Evolutionary conservation across 2,113 vertebrate genomes (phyloP).

Genomic region (Caretta caretta): DNA sequence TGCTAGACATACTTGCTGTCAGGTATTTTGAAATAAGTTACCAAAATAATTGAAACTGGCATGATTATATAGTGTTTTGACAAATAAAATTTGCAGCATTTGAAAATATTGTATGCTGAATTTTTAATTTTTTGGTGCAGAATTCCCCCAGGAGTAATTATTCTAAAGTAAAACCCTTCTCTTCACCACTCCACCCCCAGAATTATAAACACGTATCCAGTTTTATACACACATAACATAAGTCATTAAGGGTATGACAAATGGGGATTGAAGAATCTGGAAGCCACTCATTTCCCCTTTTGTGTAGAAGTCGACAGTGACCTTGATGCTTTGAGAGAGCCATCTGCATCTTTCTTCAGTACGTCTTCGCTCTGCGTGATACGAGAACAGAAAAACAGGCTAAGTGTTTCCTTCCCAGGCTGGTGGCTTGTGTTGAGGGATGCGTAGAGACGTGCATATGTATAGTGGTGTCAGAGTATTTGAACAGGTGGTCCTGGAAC

Average conservation of each 20-base stretch:
- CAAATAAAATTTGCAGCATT: too few species aligned
- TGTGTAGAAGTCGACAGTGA: not conserved
- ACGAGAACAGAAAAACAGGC: not conserved
- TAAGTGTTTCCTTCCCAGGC: not conserved
- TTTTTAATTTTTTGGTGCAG: too few species aligned
- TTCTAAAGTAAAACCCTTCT: slow-evolving; percentile 20
- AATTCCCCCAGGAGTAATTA: not conserved
- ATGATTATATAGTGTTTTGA: too few species aligned
- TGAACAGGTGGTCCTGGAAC: slow-evolving; percentile 48
- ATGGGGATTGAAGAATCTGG: not conserved
- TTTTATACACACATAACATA: accelerated
- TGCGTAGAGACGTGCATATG: accelerated
- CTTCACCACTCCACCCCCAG: slow-evolving; percentile 20
- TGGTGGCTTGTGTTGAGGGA: not conserved
- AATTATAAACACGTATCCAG: not conserved
- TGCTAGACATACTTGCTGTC: too few species aligned
- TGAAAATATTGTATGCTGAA: too few species aligned
- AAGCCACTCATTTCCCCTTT: not conserved
- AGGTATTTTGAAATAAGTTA: too few species aligned
- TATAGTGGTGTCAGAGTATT: accelerated
- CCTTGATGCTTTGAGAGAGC: not conserved
- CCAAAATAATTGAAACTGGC: too few species aligned
- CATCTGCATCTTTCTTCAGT: not conserved
- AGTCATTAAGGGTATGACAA: not conserved
- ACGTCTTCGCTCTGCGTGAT: not conserved